Evolutionary conservation across 2,797 vertebrate genomes (phyloP).

Genomic region (Orestias chungarensis): DNA sequence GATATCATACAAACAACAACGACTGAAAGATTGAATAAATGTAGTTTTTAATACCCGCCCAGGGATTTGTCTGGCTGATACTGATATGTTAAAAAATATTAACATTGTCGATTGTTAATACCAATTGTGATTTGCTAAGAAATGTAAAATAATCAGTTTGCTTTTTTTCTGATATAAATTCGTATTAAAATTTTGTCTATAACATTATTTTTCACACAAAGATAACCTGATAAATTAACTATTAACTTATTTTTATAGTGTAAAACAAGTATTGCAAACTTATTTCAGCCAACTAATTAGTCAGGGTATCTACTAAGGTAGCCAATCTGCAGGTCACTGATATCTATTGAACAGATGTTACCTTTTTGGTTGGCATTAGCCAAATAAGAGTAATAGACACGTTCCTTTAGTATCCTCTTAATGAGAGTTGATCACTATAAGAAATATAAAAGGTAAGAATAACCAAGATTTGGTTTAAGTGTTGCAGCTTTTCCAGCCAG

Average conservation of each 20-base stretch:
- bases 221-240: neutral
- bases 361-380: neutral
- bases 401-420: neutral
- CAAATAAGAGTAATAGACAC: neutral
- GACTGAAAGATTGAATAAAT: too few relatives aligned
- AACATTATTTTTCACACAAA: neutral
- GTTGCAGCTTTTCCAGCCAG: neutral
- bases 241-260: neutral
- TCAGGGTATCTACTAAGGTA: neutral
- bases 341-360: neutral
- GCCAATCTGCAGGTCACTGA: neutral
- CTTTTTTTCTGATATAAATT: neutral
- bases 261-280: neutral
- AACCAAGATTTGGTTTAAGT: neutral
- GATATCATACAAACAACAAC: too few relatives aligned
- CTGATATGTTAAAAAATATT: too few relatives aligned
- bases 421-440: neutral
- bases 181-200: neutral
- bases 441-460: neutral
- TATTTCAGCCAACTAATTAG: neutral
- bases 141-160: neutral
- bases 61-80: too few relatives aligned
- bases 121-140: too few relatives aligned
- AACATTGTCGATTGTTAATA: too few relatives aligned
- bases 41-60: too few relatives aligned